Percentiles rank a stretch among this genome's conserved stretches.
Conservation (phyloP, 2,888 invertebrate species). For the Quadriops clusia region DNA sequence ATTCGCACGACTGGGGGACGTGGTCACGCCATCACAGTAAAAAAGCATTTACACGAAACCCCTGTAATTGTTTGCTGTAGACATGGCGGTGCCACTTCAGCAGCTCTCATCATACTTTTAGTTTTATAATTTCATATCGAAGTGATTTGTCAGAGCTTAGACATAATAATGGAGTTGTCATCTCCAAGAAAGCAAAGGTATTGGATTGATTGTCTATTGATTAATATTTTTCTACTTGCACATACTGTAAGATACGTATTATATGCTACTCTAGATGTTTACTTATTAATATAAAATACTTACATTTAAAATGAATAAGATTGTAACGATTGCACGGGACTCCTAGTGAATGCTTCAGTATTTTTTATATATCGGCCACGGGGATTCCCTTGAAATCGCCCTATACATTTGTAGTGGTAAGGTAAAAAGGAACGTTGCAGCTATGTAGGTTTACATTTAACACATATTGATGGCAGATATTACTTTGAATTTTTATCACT, state of each 20-base stretch:
- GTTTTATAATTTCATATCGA: slow-evolving; percentile 12
- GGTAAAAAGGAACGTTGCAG: slow-evolving; percentile 27
- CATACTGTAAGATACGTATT: slow-evolving; percentile 31
- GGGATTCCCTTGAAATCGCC: not conserved
- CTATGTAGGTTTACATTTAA: slow-evolving; percentile 24
- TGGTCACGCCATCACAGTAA: slow-evolving; percentile 13
- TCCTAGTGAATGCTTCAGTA: slow-evolving; percentile 9
- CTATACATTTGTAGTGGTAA: slow-evolving; percentile 11
- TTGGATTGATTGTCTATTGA: slow-evolving; percentile 23
- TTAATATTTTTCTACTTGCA: slow-evolving; percentile 39
- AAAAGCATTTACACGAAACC: slow-evolving; percentile 12
- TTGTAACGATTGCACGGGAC: slow-evolving; percentile 20
- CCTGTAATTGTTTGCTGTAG: slow-evolving; percentile 12
- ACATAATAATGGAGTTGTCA: no score
- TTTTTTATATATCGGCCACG: not conserved
- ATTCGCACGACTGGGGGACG: slow-evolving; percentile 10
- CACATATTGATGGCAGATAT: slow-evolving; percentile 33
- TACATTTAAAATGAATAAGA: slow-evolving; percentile 10
- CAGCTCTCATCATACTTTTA: slow-evolving; percentile 10
- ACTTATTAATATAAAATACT: slow-evolving; percentile 12
- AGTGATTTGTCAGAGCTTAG: slow-evolving; percentile 10
- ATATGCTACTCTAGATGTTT: slow-evolving; percentile 26
- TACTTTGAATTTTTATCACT: slow-evolving; percentile 34
- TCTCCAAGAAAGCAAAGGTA: slow-evolving; percentile 14
- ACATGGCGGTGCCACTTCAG: slow-evolving; percentile 12